phyloP scores from a whole-genome alignment of 2,888 invertebrate genomes.

The Siphlonurus alternatus region DNA sequence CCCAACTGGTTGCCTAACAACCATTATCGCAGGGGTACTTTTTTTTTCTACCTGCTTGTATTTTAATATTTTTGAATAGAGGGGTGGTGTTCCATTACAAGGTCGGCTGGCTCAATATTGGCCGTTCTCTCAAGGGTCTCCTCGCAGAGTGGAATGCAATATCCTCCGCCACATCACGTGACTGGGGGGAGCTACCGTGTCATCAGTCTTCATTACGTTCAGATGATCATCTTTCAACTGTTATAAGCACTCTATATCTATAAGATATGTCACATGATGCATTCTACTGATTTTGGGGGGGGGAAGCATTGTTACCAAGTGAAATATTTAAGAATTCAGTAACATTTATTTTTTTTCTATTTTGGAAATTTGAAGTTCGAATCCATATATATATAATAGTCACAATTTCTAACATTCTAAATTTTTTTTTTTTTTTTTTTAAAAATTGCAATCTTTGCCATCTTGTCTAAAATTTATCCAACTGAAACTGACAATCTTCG shows the following conservation, averaged over 20 bases:
- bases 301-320: background rate
- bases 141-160: background rate
- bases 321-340: background rate
- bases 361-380: no score
- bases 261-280: background rate
- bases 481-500: no score
- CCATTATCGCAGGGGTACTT: background rate
- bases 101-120: background rate
- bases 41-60: background rate
- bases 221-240: slow-evolving; percentile 1
- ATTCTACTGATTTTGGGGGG: background rate
- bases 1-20: background rate
- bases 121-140: background rate
- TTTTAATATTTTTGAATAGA: background rate
- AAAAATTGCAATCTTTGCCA: no score
- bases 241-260: no score
- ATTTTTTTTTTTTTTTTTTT: no score
- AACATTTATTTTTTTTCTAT: no score
- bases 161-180: background rate
- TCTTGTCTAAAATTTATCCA: no score
- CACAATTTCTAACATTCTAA: no score
- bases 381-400: no score
- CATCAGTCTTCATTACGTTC: slow-evolving; percentile 1
- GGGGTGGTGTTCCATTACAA: background rate
- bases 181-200: background rate